phyloP scores from a whole-genome alignment of 2,797 vertebrate species.

The Heteromormyrus szaboi region DNA sequence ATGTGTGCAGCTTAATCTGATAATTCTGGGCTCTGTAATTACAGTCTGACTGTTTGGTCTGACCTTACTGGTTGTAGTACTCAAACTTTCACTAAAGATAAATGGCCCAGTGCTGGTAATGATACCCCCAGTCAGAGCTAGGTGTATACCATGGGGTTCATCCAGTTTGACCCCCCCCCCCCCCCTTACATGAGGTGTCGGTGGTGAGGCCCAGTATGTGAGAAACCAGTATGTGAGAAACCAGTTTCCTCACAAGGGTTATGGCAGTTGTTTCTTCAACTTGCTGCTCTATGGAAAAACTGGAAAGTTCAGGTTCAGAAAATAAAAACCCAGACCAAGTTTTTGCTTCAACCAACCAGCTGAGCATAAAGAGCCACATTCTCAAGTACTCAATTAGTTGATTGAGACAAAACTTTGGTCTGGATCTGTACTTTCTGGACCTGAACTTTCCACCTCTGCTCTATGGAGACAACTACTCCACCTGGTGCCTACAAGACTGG shows the following conservation, averaged over 20 bases:
- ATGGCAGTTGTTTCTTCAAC: not conserved
- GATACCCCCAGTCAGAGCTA: not conserved
- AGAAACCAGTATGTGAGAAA: not conserved
- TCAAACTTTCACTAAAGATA: not conserved
- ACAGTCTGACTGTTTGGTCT: not conserved
- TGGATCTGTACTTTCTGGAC: not conserved
- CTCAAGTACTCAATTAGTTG: not conserved
- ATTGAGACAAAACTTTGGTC: not conserved
- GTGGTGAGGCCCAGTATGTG: not conserved
- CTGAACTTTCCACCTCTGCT: not conserved
- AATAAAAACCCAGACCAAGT: not conserved
- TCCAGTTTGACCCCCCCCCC: not conserved
- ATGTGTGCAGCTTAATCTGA: not conserved
- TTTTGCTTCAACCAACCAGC: not conserved
- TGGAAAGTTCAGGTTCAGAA: not conserved
- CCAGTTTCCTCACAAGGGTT: not conserved
- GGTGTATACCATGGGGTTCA: not conserved
- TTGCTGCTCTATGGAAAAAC: not conserved
- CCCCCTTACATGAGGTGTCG: not conserved
- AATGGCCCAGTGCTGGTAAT: not conserved
- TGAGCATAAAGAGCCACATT: not conserved
- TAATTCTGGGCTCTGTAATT: not conserved
- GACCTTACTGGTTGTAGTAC: not conserved
- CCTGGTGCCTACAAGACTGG: not conserved
- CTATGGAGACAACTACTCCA: not conserved